phyloP scores from a whole-genome alignment of 2,888 invertebrate genomes.

The Melanotus villosus region DNA sequence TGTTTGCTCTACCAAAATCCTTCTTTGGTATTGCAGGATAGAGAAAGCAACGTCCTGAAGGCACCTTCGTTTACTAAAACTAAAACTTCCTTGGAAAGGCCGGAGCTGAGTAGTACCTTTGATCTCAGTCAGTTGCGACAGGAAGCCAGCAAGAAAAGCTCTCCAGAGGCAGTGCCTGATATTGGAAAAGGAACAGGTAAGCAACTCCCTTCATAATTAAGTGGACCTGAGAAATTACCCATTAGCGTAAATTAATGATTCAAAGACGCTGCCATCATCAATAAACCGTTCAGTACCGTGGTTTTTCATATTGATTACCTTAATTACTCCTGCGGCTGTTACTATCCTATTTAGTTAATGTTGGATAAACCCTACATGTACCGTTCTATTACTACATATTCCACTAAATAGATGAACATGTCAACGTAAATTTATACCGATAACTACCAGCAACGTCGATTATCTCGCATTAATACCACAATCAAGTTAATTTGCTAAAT shows the following conservation, averaged over 20 bases:
- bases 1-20: conserved; percentile 1
- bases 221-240: conserved; percentile 17
- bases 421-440: background rate
- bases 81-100: conserved; percentile 35
- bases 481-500: too few relatives aligned
- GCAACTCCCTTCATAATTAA: conserved; percentile 24
- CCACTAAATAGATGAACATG: background rate
- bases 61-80: conserved; percentile 22
- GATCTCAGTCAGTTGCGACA: conserved; percentile 58
- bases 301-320: conserved; percentile 11
- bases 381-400: background rate
- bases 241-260: conserved; percentile 18
- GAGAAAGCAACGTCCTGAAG: conserved; percentile 28
- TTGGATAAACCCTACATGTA: background rate
- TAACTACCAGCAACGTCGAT: too few relatives aligned
- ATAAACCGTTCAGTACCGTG: background rate
- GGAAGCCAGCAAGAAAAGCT: conserved; percentile 55
- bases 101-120: conserved; percentile 57
- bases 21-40: conserved; percentile 22
- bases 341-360: background rate
- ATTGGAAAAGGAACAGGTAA: conserved; percentile 31
- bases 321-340: background rate
- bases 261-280: background rate
- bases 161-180: conserved; percentile 42
- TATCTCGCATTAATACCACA: too few relatives aligned